Base-by-base conservation (phyloP, 2,888 invertebrate species). In the Xanthia icteritia region DNA sequence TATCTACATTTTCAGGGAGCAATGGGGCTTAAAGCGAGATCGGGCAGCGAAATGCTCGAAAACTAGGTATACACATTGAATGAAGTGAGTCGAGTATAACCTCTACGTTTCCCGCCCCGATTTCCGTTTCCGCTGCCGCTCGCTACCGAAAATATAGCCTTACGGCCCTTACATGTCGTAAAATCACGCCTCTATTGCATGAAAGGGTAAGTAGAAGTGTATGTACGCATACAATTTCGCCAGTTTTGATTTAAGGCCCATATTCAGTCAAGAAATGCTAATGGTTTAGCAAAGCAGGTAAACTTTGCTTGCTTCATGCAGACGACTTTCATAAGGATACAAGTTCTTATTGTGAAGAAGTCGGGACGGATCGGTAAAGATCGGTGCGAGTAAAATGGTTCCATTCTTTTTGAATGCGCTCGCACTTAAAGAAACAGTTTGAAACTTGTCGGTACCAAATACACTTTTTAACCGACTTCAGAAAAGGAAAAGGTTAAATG, bases 61-160 rank as follows among this genome's bases (percentile, higher is more conserved):
- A 39, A 36, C 63, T 42, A 48, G 42, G 42, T 42, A 76, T 68
- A 82, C 68, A 79, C 65, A 79, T 68, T 79, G 64, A 76, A 79
- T 81, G 67, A 67, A 68, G 45, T 74, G 60, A 66, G 39, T 65
- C 51, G 27, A 27, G 42, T 64, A 76, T 64, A 61, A 76, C 63
- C 51, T 82, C 58, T 27, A 36, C 45, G 76, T 65, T 65, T 64
- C 64, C 82, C 79, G 58, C 42, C 20, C 36, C 68, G 64, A 60
- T 77, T 58, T 67, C 77, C 56, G 77, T 66, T 82, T 82, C 77
- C 70, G 70, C 54, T 61, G 17, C 60, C 51, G 51, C 61, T 54
- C 15, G 27, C 56, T 42, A 58, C 45, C 48, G 4, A 67, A 77
- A 67, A 67, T 58, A 71, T 48, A 51, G 36, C 15, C 48, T 51